phyloP scores from a whole-genome alignment of 2,888 invertebrate species.

The Cataglyphis cursor region DNA sequence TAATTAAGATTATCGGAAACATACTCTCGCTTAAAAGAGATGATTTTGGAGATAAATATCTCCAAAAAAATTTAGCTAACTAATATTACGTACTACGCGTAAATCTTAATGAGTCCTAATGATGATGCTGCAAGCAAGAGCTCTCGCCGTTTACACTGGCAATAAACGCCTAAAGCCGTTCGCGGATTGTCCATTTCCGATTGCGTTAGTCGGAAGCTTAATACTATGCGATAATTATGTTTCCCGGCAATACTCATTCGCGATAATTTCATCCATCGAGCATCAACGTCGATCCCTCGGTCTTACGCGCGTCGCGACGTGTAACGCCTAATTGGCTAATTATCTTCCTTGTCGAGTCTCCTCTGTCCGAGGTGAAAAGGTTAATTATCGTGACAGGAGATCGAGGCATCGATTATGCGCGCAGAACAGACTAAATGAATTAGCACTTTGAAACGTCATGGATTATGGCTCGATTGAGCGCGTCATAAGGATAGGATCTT shows the following conservation, averaged over 20 bases:
- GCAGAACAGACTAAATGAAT: constrained; percentile 59
- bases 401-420: constrained; percentile 58
- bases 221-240: constrained; percentile 49
- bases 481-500: constrained; percentile 29
- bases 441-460: constrained; percentile 51
- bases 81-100: not conserved
- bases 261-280: constrained; percentile 65
- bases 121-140: not conserved
- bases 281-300: constrained; percentile 69
- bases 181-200: constrained; percentile 43
- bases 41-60: too few species aligned
- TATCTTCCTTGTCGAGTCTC: constrained; percentile 55
- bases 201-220: constrained; percentile 24
- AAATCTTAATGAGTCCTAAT: constrained; percentile 8
- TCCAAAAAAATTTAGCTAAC: not conserved
- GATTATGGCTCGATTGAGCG: constrained; percentile 44
- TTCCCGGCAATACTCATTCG: constrained; percentile 42
- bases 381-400: constrained; percentile 62
- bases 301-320: constrained; percentile 67
- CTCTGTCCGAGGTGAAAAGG: constrained; percentile 45
- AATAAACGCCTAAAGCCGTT: constrained; percentile 38
- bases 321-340: constrained; percentile 71
- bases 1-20: not conserved
- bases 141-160: not conserved
- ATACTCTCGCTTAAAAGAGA: constrained; percentile 10